Conservation (phyloP, 2,888 invertebrate genomes). For the Dusona sp. region DNA sequence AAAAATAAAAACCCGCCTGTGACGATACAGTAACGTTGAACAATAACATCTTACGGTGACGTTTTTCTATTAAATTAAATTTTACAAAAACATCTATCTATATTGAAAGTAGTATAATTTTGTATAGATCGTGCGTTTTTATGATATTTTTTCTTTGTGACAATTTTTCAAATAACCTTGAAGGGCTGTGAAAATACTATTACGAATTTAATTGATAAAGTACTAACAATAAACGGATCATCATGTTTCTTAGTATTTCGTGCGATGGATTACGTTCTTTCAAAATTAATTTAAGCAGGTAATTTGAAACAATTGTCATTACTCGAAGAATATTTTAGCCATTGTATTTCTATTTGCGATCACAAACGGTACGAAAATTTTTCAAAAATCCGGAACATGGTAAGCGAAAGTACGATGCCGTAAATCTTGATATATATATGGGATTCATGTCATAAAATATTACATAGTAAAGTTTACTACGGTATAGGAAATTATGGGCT, state of each 20-base stretch:
- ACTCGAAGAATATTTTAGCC: background rate
- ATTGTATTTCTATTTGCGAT: slow-evolving; percentile 19
- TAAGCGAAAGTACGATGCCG: slow-evolving; percentile 26
- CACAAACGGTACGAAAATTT: slow-evolving; percentile 8
- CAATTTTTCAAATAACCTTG: background rate
- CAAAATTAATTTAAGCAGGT: background rate
- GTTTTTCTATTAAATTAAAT: background rate
- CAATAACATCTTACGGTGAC: background rate
- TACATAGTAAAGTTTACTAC: slow-evolving; percentile 14
- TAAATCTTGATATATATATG: slow-evolving; percentile 28
- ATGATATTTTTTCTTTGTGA: background rate
- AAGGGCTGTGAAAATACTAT: background rate
- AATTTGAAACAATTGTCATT: slow-evolving; percentile 12
- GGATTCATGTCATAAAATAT: slow-evolving; percentile 35
- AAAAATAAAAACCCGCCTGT: background rate
- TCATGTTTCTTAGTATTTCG: background rate
- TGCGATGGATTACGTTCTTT: background rate
- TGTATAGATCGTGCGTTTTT: background rate
- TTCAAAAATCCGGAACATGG: background rate
- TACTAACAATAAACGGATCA: background rate
- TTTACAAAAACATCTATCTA: background rate
- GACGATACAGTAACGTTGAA: background rate
- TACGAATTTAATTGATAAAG: background rate
- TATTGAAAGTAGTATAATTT: background rate
- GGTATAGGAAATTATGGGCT: slow-evolving; percentile 25